These are phyloP conservation scores for Pristionchus mayeri DNA, from an alignment of 2,888 invertebrate genomes.

Conservation along the genomic window DNA sequence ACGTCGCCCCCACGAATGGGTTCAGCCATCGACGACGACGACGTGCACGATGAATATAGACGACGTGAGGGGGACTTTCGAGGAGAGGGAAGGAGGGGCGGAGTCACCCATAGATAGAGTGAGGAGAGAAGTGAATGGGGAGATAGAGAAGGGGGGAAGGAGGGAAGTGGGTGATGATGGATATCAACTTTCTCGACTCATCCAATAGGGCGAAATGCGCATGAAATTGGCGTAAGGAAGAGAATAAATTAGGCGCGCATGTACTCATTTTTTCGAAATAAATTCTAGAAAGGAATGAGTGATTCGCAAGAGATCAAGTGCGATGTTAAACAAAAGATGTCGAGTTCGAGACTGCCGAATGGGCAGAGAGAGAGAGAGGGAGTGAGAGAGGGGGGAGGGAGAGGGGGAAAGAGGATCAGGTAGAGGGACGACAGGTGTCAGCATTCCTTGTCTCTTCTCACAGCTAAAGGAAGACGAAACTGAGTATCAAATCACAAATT, in stretches of 20 bases:
- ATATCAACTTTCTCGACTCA: conserved; percentile 1
- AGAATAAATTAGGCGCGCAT: background rate
- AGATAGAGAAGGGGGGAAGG: background rate
- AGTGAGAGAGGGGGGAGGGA: background rate
- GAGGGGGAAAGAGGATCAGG: background rate
- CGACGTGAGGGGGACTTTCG: background rate
- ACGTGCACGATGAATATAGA: background rate
- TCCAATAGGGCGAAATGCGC: background rate
- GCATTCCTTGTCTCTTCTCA: conserved; percentile 29
- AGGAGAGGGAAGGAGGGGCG: background rate
- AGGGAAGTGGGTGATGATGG: conserved; percentile 4
- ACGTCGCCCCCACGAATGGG: background rate
- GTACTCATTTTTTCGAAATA: background rate
- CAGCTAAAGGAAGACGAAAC: conserved; percentile 42
- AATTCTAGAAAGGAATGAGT: background rate
- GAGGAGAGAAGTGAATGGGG: background rate
- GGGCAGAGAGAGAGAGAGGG: background rate
- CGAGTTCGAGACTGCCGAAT: conserved; percentile 25
- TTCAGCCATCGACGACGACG: conserved; percentile 13
- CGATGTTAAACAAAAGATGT: background rate
- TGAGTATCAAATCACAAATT: conserved; percentile 38
- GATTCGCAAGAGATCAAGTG: background rate
- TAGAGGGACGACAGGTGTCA: conserved; percentile 15
- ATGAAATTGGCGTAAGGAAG: background rate
- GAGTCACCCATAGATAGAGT: background rate